Evolutionary conservation across 1,140 invertebrate genomes (phyloP).

Genomic region (Drosophila aff.): DNA sequence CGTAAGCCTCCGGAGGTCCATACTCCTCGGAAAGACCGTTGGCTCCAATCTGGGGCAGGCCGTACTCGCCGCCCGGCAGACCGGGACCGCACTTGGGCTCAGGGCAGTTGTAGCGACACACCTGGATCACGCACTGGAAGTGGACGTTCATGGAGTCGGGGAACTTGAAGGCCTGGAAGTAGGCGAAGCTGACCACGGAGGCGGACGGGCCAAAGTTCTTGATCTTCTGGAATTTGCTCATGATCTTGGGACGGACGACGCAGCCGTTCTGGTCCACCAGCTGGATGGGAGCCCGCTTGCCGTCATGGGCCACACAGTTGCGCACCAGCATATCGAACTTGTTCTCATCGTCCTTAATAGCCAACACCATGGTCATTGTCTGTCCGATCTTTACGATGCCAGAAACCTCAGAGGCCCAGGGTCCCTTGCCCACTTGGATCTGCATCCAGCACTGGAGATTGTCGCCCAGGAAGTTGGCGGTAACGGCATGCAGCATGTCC

Average conservation of each 20-base stretch:
- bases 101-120: constrained; percentile 96
- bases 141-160: constrained; percentile 98
- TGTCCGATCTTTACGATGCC: constrained; percentile 98
- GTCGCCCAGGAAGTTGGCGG: constrained; percentile 97
- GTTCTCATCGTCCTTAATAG: constrained; percentile 97
- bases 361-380: constrained; percentile 98
- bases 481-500: constrained; percentile 96
- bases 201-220: constrained; percentile 97
- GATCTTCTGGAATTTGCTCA: constrained; percentile 97
- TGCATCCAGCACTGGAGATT: constrained; percentile 99
- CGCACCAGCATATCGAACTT: constrained; percentile 98
- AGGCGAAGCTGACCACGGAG: constrained; percentile 96
- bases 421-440: constrained; percentile 97
- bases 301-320: constrained; percentile 97
- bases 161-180: constrained; percentile 99
- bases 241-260: constrained; percentile 96
- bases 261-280: constrained; percentile 96
- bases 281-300: constrained; percentile 96
- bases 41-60: constrained; percentile 88
- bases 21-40: constrained; percentile 88
- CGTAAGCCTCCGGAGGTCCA: constrained; percentile 87
- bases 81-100: constrained; percentile 93
- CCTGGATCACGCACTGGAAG: constrained; percentile 98
- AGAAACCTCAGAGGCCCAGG: constrained; percentile 97
- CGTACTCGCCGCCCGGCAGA: constrained; percentile 88